These are phyloP conservation scores for Drosophila parvula DNA, from an alignment of 1,140 invertebrate genomes.

Conservation along the genomic window DNA sequence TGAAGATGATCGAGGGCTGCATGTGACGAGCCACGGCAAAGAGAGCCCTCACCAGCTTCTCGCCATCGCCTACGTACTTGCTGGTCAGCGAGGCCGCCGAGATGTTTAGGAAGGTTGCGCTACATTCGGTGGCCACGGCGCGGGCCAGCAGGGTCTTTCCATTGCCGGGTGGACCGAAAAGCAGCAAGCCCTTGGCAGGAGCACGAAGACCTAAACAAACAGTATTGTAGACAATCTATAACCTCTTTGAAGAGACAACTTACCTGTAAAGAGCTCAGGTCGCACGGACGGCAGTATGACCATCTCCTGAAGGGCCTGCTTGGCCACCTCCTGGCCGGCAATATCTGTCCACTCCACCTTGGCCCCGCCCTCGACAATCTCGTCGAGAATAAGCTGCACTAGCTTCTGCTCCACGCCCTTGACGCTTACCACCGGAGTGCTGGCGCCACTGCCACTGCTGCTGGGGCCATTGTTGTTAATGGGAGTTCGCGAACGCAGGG, in stretches of 20 bases:
- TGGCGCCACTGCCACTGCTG: conserved; percentile 84
- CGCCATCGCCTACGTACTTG: conserved; percentile 98
- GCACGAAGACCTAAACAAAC: conserved; percentile 84
- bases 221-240: not conserved
- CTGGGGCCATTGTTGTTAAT: conserved; percentile 77
- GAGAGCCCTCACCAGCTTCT: conserved; percentile 97
- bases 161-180: conserved; percentile 95
- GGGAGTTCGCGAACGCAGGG: conserved; percentile 79
- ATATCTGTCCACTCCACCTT: conserved; percentile 97
- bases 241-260: conserved; percentile 68
- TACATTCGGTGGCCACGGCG: conserved; percentile 95
- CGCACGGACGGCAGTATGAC: conserved; percentile 97
- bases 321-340: conserved; percentile 94
- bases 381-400: conserved; percentile 91
- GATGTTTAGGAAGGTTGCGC: conserved; percentile 98
- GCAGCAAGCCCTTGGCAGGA: conserved; percentile 95
- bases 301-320: conserved; percentile 98
- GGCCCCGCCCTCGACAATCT: conserved; percentile 90
- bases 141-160: conserved; percentile 96
- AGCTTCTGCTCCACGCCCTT: conserved; percentile 95
- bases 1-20: conserved; percentile 97
- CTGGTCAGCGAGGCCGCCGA: conserved; percentile 99
- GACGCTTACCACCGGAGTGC: conserved; percentile 85
- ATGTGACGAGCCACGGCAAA: conserved; percentile 97
- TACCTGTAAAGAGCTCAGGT: conserved; percentile 97